Evolutionary conservation across 2,113 vertebrate species (phyloP), one percentile per base, ranked within the genome.

Genomic region (Dermatemys mawii): DNA sequence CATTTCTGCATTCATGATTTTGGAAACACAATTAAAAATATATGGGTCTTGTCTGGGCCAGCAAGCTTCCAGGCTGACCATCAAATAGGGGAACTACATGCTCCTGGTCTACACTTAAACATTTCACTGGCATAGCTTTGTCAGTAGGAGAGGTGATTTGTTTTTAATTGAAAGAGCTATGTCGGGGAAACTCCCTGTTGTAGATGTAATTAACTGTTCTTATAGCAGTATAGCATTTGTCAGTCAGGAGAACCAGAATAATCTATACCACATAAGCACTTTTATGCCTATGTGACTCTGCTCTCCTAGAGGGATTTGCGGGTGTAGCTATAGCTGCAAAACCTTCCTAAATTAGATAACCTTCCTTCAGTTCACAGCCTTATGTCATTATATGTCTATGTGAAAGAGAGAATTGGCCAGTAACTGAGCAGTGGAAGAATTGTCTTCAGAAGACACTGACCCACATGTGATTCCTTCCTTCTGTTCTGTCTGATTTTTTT

Each of bases 321-420:
- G 55, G 26, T 57, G 55, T 60, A 60, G 29, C 27, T 13, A 14
- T 32, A 32, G 27, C 55, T 32, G 29, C 29, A 60, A 60, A 60
- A 32, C 55, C 55, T 29, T 60, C 55, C 55, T 32, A 60, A 29
- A 60, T 60, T 60, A 60, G 29, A 60, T 29, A 60, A 91, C 41
- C 91, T 92, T 92, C 78, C 86, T 86, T 87, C 86, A 86, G 41
- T 96, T 91, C 91, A n/a, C n/a, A n/a, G n/a, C n/a, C n/a, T n/a
- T n/a, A n/a, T n/a, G n/a, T n/a, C 86, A 44, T 96, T 96, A 96
- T 96, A 27, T 55, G 24, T 55, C 55, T 94, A 94, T 75, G 76
- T 92, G 60, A 75, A 94, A 93, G 86, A 88, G 48, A 85, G 92
- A 70, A 78, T 95, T 96, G 92, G 95, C 88, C 96, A 92, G 88